phyloP scores from a whole-genome alignment of 2,113 vertebrate species.

The Nerophis lumbriciformis region DNA sequence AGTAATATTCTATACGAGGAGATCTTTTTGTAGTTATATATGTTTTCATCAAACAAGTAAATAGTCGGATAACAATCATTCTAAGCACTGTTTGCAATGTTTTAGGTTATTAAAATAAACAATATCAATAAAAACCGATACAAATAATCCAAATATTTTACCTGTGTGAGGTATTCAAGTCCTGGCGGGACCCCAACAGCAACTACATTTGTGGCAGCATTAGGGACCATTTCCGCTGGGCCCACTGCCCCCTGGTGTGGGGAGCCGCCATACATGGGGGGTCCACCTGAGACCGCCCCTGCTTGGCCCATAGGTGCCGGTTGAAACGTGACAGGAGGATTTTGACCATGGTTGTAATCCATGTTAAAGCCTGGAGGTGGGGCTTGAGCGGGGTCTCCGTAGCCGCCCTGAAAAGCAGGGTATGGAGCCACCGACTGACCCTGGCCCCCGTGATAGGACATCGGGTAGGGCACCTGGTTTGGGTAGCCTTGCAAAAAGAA shows the following conservation, averaged over 20 bases:
- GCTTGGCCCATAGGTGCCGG: constrained; percentile 37
- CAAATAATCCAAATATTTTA: constrained; percentile 25
- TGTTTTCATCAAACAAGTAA: neutral
- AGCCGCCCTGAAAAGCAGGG: constrained; percentile 47
- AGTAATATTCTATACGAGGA: too few relatives aligned
- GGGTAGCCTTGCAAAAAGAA: constrained; percentile 59
- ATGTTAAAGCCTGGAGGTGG: constrained; percentile 71
- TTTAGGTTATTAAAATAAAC: too few relatives aligned
- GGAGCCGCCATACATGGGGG: constrained; percentile 24
- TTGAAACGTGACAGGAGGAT: constrained; percentile 61
- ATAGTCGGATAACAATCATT: neutral
- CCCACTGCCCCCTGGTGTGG: neutral
- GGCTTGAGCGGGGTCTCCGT: constrained; percentile 51
- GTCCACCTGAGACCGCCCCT: constrained; percentile 13
- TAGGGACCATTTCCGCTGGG: neutral
- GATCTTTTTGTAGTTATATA: neutral
- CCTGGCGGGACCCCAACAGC: constrained; percentile 72
- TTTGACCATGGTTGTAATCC: constrained; percentile 51
- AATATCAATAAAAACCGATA: neutral
- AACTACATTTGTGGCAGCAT: too few relatives aligned
- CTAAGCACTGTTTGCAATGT: too few relatives aligned
- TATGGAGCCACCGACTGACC: constrained; percentile 69
- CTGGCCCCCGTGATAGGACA: constrained; percentile 55
- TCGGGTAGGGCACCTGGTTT: constrained; percentile 60
- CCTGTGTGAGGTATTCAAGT: constrained; percentile 82